Evolutionary conservation across 2,113 vertebrate species (phyloP).

Genomic region (Crotalus helleri): DNA sequence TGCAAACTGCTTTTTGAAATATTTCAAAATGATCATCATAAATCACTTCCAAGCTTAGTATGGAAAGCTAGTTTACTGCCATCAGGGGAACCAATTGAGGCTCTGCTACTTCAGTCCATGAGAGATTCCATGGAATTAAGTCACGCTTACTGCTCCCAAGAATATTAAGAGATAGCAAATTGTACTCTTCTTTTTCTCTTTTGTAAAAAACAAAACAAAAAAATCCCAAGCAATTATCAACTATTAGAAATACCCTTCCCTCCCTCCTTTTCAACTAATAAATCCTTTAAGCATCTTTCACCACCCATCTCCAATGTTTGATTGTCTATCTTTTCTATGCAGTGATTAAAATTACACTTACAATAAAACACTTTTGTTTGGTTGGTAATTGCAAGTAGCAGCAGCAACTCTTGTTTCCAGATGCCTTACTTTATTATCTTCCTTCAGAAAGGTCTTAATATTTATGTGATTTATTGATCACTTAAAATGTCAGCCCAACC

Average conservation of each 20-base stretch:
- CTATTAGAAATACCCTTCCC: conserved; percentile 12
- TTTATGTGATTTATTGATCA: conserved; percentile 74
- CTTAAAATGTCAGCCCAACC: conserved; percentile 72
- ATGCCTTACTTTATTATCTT: conserved; percentile 73
- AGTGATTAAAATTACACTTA: conserved; percentile 67
- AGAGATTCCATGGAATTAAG: conserved; percentile 33
- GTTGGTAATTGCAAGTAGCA: conserved; percentile 65
- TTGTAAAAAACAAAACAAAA: not conserved
- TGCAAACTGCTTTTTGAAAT: conserved; percentile 30
- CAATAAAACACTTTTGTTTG: conserved; percentile 76
- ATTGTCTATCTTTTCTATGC: conserved; percentile 51
- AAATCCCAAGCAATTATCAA: not conserved
- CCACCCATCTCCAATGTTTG: conserved; percentile 27
- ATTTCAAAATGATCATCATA: conserved; percentile 42
- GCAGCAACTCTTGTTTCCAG: conserved; percentile 62
- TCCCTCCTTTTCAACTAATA: conserved; percentile 23
- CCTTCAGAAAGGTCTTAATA: conserved; percentile 76
- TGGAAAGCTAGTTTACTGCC: not conserved
- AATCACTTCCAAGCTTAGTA: conserved; percentile 27
- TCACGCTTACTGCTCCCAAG: conserved; percentile 38
- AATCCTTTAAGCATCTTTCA: not conserved
- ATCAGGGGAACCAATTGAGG: conserved; percentile 34
- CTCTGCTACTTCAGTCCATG: conserved; percentile 5
- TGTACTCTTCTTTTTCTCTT: not conserved
- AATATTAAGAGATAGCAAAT: conserved; percentile 43